Evolutionary conservation across 2,888 invertebrate species (phyloP).

Genomic region (Scaptomyza reducta): DNA sequence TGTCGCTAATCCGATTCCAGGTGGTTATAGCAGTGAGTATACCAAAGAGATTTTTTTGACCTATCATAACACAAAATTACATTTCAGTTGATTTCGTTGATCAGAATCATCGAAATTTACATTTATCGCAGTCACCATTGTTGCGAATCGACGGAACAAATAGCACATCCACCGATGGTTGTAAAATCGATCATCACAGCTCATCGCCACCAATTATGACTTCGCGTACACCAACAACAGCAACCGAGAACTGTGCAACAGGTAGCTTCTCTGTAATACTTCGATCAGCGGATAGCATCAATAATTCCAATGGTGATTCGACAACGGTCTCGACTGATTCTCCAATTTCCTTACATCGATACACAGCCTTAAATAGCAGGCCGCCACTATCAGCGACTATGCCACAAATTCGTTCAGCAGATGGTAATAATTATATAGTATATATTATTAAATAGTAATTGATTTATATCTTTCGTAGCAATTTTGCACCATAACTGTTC

Average conservation of each 20-base stretch:
- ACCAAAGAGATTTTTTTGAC: neutral
- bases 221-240: slow-evolving; percentile 28
- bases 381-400: slow-evolving; percentile 73
- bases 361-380: slow-evolving; percentile 76
- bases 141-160: slow-evolving; percentile 71
- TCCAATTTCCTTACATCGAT: slow-evolving; percentile 80
- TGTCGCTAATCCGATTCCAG: slow-evolving; percentile 85
- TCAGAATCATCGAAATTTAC: slow-evolving; percentile 81
- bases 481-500: slow-evolving; percentile 62
- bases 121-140: slow-evolving; percentile 81
- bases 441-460: neutral
- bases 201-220: slow-evolving; percentile 72
- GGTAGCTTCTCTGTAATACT: slow-evolving; percentile 82
- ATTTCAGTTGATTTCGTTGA: slow-evolving; percentile 83
- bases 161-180: slow-evolving; percentile 52
- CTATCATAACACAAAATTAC: neutral
- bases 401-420: slow-evolving; percentile 78
- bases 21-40: slow-evolving; percentile 91
- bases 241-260: slow-evolving; percentile 43
- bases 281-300: slow-evolving; percentile 78
- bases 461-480: slow-evolving; percentile 24
- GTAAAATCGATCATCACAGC: slow-evolving; percentile 81
- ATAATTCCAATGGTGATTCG: slow-evolving; percentile 61
- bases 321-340: slow-evolving; percentile 44
- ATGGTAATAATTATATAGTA: slow-evolving; percentile 62